Conservation (phyloP, 2,888 invertebrate species). For the Drosophila aldrichi region DNA sequence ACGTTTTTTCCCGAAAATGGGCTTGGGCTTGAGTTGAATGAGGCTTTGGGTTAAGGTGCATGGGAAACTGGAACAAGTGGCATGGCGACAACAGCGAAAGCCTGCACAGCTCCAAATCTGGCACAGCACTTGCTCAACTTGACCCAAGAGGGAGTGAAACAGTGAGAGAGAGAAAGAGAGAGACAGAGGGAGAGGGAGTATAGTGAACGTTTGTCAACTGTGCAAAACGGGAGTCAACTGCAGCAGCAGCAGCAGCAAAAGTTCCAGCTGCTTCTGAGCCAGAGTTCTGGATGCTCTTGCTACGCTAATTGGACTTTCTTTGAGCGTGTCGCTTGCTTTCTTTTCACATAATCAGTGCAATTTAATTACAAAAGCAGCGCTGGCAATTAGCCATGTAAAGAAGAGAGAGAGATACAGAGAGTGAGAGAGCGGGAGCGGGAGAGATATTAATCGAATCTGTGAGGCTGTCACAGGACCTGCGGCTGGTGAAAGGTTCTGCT, state of each 20-base stretch:
- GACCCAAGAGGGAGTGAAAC: constrained; percentile 48
- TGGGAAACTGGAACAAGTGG: constrained; percentile 80
- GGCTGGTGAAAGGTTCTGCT: constrained; percentile 48
- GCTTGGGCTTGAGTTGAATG: constrained; percentile 56
- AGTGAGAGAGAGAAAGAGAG: constrained; percentile 19
- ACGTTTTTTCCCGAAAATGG: constrained; percentile 63
- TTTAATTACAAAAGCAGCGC: constrained; percentile 68
- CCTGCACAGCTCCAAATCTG: constrained; percentile 51
- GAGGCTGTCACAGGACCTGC: constrained; percentile 52
- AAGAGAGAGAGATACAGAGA: constrained; percentile 35
- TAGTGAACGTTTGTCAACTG: constrained; percentile 65
- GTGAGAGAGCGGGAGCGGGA: background rate
- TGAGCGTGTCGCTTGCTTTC: constrained; percentile 46
- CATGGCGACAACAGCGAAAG: constrained; percentile 61
- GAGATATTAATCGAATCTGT: constrained; percentile 54
- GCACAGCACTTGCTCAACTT: constrained; percentile 75
- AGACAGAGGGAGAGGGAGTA: constrained; percentile 7
- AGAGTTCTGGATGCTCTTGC: constrained; percentile 39
- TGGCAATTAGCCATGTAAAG: constrained; percentile 78
- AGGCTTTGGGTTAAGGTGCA: constrained; percentile 75
- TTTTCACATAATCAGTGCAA: constrained; percentile 74
- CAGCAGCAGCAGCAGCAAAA: background rate
- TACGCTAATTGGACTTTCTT: constrained; percentile 75
- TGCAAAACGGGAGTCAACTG: constrained; percentile 35
- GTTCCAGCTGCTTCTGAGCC: constrained; percentile 18